Percentiles rank a stretch among this genome's conserved stretches.
Evolutionary conservation across 2,113 vertebrate genomes (phyloP).

Genomic region (Nothobranchius kuhntae): DNA sequence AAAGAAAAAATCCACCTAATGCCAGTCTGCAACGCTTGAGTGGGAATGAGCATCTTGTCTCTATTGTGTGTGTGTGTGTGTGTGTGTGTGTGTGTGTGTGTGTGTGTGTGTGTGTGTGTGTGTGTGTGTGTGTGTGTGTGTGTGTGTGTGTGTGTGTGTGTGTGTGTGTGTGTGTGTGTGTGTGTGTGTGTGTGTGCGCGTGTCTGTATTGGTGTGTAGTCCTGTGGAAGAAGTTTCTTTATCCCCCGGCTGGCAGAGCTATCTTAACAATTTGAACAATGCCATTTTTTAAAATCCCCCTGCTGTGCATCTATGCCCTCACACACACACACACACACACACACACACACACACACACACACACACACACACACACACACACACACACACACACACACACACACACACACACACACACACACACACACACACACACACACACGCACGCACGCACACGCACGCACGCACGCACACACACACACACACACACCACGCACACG

Average conservation of each 20-base stretch:
- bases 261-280: conserved; percentile 62
- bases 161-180: background rate
- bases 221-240: conserved; percentile 39
- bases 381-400: conserved; percentile 19
- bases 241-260: conserved; percentile 50
- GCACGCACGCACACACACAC: conserved; percentile 14
- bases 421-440: conserved; percentile 5
- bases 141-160: conserved; percentile 14
- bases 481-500: conserved; percentile 20
- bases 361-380: no score
- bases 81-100: conserved; percentile 1
- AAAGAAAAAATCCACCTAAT: conserved; percentile 41
- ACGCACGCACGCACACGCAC: no score
- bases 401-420: conserved; percentile 15
- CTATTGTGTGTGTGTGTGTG: conserved; percentile 18
- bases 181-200: conserved; percentile 4
- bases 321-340: conserved; percentile 17
- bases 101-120: conserved; percentile 5
- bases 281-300: conserved; percentile 51
- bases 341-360: no score
- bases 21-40: conserved; percentile 34
- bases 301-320: conserved; percentile 1
- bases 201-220: conserved; percentile 11
- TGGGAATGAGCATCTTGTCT: conserved; percentile 34
- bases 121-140: conserved; percentile 6